phyloP scores from a whole-genome alignment of 2,888 invertebrate species.

The Drosophila colorata region DNA sequence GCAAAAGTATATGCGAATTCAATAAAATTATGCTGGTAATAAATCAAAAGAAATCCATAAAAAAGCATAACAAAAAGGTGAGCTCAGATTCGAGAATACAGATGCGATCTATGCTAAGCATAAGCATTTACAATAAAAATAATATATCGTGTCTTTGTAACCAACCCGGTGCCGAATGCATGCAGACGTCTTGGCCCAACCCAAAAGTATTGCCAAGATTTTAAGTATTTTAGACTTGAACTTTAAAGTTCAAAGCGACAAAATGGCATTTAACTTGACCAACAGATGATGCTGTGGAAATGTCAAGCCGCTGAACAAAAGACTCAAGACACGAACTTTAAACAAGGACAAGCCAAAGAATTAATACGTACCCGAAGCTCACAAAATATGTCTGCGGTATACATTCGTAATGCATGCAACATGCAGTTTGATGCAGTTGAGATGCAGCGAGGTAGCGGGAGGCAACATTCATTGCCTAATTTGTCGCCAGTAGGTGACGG shows the following conservation, averaged over 20 bases:
- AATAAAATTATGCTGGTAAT: background rate
- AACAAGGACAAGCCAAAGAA: slow-evolving; percentile 56
- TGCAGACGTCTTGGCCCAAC: slow-evolving; percentile 43
- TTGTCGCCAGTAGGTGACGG: slow-evolving; percentile 55
- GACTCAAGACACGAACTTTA: slow-evolving; percentile 70
- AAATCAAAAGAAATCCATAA: background rate
- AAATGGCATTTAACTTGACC: slow-evolving; percentile 76
- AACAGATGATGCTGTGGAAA: slow-evolving; percentile 46
- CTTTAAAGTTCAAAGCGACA: slow-evolving; percentile 75
- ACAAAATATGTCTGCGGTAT: slow-evolving; percentile 12
- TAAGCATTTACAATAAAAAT: background rate
- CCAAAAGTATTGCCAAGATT: slow-evolving; percentile 39
- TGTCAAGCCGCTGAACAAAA: slow-evolving; percentile 62
- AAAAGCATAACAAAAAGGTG: background rate
- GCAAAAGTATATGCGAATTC: background rate
- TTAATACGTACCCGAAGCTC: slow-evolving; percentile 12
- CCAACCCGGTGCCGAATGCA: background rate
- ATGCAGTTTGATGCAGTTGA: slow-evolving; percentile 10
- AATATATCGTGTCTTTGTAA: background rate
- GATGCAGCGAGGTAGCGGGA: slow-evolving; percentile 6
- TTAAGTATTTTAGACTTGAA: slow-evolving; percentile 66
- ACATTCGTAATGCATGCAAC: slow-evolving; percentile 44
- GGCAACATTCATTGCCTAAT: slow-evolving; percentile 54
- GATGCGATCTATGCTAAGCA: background rate
- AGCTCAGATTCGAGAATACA: background rate